Base-by-base conservation (phyloP, 1,140 invertebrate species). In the Drosophila simulans region DNA sequence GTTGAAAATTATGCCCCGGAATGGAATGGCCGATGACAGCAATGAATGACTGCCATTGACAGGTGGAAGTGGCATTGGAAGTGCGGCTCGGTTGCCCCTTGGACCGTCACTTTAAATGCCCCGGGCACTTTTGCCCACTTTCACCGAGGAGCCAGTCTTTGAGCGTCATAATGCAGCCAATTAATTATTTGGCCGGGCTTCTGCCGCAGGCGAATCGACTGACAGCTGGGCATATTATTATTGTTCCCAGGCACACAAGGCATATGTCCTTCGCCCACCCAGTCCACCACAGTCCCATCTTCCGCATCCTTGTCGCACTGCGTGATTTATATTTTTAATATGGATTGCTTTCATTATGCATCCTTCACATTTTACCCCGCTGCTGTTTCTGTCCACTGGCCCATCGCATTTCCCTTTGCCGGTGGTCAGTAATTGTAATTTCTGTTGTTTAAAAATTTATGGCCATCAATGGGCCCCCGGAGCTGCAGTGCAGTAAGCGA, bases 361-460 rank as follows among this genome's bases (percentile, higher is more conserved):
- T 79, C 88, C 88, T 88, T 86, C 78, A 64, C 77, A 63, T 79
- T 77, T 78, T 78, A 46, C 54, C 39, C 17, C 27, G 13, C 11
- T 35, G 7, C 31, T 43, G 35, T 8, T 13, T 4, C 11, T 42
- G 20, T 13, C 42, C 42, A 3, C 7, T 17, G 17, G 35, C 25
- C 42, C 13, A 13, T 48, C 13, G 43, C 11, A 22, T 51, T 45
- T 12, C 43, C 45, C 34, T 69, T 40, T 55, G 65, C 58, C 51
- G 46, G 46, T 42, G 58, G 62, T 64, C 55, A 65, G 83, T 86
- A 86, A 86, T 88, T 86, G 83, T 86, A 86, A 86, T 88, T 88
- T 88, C 83, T 76, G 82, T 86, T 86, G 76, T 86, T 86, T 83
- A 86, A 88, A 89, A 88, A 89, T 88, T 89, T 88, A 89, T 88